Percentiles rank a stretch among this genome's conserved stretches.
These are phyloP conservation scores for Aldrovandia affinis DNA, from an alignment of 2,797 vertebrate genomes.

Conservation along the genomic window DNA sequence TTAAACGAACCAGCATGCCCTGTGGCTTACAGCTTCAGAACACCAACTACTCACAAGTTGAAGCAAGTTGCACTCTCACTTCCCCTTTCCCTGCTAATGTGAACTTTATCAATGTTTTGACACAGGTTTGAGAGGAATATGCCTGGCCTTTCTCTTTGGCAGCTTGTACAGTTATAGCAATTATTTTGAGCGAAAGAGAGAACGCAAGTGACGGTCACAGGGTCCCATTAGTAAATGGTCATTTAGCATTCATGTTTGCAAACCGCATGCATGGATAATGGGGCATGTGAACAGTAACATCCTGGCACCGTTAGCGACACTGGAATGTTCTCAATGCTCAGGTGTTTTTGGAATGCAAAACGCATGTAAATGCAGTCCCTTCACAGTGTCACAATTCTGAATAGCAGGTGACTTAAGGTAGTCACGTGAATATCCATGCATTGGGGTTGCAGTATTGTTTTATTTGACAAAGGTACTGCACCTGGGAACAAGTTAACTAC, in stretches of 20 bases:
- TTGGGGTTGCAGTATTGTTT: background rate
- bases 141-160: background rate
- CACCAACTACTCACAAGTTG: too few species aligned
- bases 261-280: too few species aligned
- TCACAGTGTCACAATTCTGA: background rate
- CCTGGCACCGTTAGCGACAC: background rate
- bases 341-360: constrained; percentile 38
- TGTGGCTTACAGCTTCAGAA: too few species aligned
- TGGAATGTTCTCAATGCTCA: too few species aligned
- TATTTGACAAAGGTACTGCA: background rate
- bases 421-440: background rate
- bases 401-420: background rate
- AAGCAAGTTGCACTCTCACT: too few species aligned
- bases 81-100: too few species aligned
- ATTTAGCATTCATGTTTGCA: background rate
- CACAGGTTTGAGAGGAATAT: background rate
- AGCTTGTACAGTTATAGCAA: background rate
- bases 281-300: background rate
- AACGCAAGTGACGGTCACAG: background rate
- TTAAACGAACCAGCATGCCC: too few species aligned
- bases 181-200: background rate
- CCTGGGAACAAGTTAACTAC: background rate
- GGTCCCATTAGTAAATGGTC: background rate
- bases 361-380: constrained; percentile 33
- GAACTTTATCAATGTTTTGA: background rate